Percentiles rank a stretch among this genome's conserved stretches.
These are phyloP conservation scores for Microtus pennsylvanicus DNA, from an alignment of 2,113 vertebrate genomes.

Conservation along the genomic window DNA sequence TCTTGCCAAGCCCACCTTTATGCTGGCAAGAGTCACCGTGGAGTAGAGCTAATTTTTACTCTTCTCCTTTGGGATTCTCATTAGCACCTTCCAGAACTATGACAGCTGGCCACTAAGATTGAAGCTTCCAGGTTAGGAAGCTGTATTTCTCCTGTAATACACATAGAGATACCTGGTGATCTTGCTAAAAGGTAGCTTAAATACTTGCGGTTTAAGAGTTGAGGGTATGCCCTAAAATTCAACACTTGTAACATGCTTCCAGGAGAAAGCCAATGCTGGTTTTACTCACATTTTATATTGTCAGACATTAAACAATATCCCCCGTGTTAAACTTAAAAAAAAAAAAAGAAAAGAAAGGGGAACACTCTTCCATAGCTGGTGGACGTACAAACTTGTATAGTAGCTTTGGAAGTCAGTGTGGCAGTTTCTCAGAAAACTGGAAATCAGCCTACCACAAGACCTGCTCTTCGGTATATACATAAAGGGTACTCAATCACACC, in stretches of 20 bases:
- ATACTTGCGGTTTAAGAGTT: not conserved
- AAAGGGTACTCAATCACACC: too few relatives aligned
- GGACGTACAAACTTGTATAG: too few relatives aligned
- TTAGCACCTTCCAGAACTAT: not conserved
- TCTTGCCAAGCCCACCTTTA: not conserved
- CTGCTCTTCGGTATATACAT: too few relatives aligned
- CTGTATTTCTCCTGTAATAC: not conserved
- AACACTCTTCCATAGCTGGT: too few relatives aligned
- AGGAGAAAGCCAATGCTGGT: not conserved
- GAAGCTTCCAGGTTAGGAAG: not conserved
- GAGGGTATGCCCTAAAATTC: not conserved
- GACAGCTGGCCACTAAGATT: not conserved
- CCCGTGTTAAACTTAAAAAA: not conserved
- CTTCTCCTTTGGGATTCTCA: not conserved
- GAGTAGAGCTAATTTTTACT: not conserved
- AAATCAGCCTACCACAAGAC: too few relatives aligned
- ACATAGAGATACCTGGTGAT: not conserved
- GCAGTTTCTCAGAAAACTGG: too few relatives aligned
- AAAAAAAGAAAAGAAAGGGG: too few relatives aligned
- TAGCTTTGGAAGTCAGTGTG: too few relatives aligned
- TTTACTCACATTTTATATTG: not conserved
- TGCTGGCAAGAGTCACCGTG: not conserved
- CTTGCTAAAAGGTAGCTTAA: constrained; percentile 26
- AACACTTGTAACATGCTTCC: not conserved
- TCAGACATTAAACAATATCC: not conserved